Evolutionary conservation across 2,888 invertebrate genomes (phyloP), one percentile per base, ranked within the genome.

Genomic region (Beris morrisii): DNA sequence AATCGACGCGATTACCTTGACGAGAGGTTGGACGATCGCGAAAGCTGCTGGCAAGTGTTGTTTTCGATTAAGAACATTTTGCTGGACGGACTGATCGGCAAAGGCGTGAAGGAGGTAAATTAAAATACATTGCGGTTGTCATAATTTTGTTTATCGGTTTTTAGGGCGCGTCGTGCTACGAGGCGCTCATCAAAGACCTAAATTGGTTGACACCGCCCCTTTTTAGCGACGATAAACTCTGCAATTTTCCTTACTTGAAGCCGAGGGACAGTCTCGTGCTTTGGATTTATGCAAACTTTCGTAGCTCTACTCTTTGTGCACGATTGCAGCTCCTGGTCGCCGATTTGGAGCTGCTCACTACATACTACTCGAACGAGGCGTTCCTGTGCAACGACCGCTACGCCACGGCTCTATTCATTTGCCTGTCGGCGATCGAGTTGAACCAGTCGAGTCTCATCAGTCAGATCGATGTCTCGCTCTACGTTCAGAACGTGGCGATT

Each of bases 391-490:
- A 86, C 74, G 82, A 84, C 70, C 79, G 82, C 66, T 85, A 86
- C 75, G 83, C 85, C 12, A 86, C 86, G 72, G 85, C 87, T 3
- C 80, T 86, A 3, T 79, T 88, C 48, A 84, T 87, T 45, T 88
- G 87, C 73, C 78, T 88, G 52, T 82, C 84, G 71, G 87, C 88
- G 28, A 83, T 88, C 1, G 88, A 88, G 77, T 79, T 85, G 58
- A 86, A 86, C 75, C 86, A 87, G 73, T 83, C 84, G 30, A 83
- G 83, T 66, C 75, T 88, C 54, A 79, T 88, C 44, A 84, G 85
- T 9, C 87, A 88, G 77, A 85, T 88, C 63, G 84, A 87, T 75
- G 83, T 84, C 3, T 79, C 82, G 69, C 80, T 87, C 48, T 81
- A 81, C 74, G 66, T 77, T 65, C 75, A 77, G 70, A 73, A 72